Evolutionary conservation across 2,888 invertebrate species (phyloP), one percentile per base, ranked within the genome.

Genomic region (Norana najaformis): DNA sequence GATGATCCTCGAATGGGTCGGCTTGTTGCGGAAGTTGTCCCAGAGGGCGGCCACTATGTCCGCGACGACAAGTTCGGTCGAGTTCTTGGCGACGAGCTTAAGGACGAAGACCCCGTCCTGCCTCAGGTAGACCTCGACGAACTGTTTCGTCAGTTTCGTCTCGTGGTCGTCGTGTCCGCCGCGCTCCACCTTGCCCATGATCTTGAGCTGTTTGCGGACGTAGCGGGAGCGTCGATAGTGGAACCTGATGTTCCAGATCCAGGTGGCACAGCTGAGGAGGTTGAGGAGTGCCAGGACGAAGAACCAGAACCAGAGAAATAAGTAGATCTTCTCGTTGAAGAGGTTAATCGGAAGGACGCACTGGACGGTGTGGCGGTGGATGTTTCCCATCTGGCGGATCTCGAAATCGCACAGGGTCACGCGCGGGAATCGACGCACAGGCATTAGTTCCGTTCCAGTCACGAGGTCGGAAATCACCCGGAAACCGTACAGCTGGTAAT

Each of bases 221-320:
- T 95, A 95, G 88, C 95, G 93, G 89, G 94, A 93, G 89, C 94
- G 92, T 89, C 94, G 94, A 83, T 94, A 93, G 89, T 94, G 94
- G 93, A 94, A 94, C n/a, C 94, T 93, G 91, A 94, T 93, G 90
- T 94, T 93, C 94, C 94, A 94, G 36, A 94, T 92, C 95, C 95
- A 95, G 91, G 95, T 94, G 90, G 95, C 91, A 90, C 95, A 94
- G 92, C 94, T 95, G 92, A 94, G 92, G 88, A 94, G 92, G 91
- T 95, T 95, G 90, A 95, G 93, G 35, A 94, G 92, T 83, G 94
- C 94, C n/a, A 95, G 95, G 82, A 95, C 93, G 39, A 95, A 94
- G 90, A 95, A 93, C 95, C 95, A 96, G 93, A 95, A 95, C 95
- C 95, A 95, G 89, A 95, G 93, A 93, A 95, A 95, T 91, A 94